These are phyloP conservation scores for Adelphocoris suturalis DNA, from an alignment of 2,888 invertebrate species.

Conservation along the genomic window DNA sequence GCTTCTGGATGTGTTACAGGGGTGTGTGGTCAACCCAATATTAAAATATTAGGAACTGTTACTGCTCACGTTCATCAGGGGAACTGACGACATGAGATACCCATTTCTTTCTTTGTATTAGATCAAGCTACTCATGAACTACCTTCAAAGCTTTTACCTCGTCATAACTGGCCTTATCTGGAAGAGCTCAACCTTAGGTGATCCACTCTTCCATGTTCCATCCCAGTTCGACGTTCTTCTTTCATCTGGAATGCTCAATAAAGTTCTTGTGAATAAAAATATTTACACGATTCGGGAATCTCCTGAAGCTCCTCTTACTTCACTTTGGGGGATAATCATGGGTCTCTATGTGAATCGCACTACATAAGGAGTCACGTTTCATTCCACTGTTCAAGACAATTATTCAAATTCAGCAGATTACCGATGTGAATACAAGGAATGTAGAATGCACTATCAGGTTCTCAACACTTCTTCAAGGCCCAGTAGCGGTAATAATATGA, in stretches of 20 bases:
- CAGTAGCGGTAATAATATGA: too few species aligned
- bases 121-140: constrained; percentile 9
- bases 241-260: not conserved
- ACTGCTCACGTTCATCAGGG: not conserved
- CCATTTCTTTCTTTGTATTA: not conserved
- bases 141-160: not conserved
- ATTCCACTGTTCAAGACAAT: too few species aligned
- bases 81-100: not conserved
- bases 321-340: not conserved
- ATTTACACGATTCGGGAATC: not conserved
- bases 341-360: not conserved
- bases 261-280: not conserved
- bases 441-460: too few species aligned
- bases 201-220: not conserved
- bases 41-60: not conserved
- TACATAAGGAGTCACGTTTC: too few species aligned
- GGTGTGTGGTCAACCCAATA: not conserved
- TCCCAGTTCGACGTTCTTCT: not conserved
- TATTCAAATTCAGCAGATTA: too few species aligned
- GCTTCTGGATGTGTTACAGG: not conserved
- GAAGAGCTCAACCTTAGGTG: not conserved
- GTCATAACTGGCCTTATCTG: not conserved
- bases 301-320: not conserved
- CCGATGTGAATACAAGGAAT: too few species aligned
- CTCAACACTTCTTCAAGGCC: too few species aligned